phyloP scores from a whole-genome alignment of 2,888 invertebrate species.

The Capitulum mitella region DNA sequence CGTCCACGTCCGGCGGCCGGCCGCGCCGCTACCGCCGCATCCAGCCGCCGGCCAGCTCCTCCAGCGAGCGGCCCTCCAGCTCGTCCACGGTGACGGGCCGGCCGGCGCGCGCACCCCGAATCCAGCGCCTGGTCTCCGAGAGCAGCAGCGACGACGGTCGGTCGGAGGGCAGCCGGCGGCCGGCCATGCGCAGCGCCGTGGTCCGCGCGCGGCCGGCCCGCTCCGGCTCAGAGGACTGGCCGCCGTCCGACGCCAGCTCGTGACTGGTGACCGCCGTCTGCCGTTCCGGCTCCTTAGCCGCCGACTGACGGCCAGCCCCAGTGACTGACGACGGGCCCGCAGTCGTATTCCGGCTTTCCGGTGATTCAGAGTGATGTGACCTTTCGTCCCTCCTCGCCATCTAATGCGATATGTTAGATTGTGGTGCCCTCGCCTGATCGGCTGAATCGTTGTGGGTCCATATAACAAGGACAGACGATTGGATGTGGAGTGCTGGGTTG shows the following conservation, averaged over 20 bases:
- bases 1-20: not conserved
- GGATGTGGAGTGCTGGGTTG: too few species aligned
- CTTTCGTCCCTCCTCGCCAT: too few species aligned
- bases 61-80: not conserved
- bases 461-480: too few species aligned
- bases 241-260: not conserved
- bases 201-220: not conserved
- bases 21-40: not conserved
- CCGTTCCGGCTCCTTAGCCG: too few species aligned
- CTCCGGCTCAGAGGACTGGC: too few species aligned
- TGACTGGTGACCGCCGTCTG: not conserved
- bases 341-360: too few species aligned
- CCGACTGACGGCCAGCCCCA: too few species aligned
- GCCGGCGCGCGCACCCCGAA: not conserved
- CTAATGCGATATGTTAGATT: too few species aligned
- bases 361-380: too few species aligned
- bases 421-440: too few species aligned
- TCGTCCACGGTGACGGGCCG: not conserved
- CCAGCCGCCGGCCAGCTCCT: not conserved
- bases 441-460: too few species aligned
- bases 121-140: not conserved
- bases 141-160: not conserved
- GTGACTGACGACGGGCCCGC: too few species aligned
- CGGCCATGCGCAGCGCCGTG: slow-evolving; percentile 12
- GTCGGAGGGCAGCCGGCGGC: not conserved